Percentiles rank a stretch among this genome's conserved stretches.
These are phyloP conservation scores for Strigamia maritima DNA, from an alignment of 2,888 invertebrate species.

Conservation along the genomic window DNA sequence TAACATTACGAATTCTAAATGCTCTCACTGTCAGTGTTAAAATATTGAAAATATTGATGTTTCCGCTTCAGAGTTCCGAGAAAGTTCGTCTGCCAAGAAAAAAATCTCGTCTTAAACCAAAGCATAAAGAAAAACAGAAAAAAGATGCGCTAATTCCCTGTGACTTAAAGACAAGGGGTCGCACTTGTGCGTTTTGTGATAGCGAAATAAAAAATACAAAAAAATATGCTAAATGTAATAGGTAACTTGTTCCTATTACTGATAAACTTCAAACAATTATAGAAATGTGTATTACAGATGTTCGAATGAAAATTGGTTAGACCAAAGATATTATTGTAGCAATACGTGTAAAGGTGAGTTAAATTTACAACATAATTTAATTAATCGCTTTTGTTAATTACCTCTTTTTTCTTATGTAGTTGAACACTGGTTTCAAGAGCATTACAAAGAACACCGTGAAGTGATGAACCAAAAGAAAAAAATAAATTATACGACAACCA, in stretches of 20 bases:
- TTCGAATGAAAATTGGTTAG: background rate
- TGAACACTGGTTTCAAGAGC: constrained; percentile 10
- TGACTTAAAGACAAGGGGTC: background rate
- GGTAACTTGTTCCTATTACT: background rate
- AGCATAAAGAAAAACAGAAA: background rate
- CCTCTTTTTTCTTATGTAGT: background rate
- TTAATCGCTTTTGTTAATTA: background rate
- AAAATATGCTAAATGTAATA: background rate
- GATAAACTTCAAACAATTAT: background rate
- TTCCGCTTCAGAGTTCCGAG: background rate
- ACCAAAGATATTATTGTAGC: background rate
- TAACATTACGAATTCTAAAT: too few species aligned
- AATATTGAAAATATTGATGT: background rate
- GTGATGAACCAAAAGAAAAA: background rate
- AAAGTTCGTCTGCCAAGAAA: background rate
- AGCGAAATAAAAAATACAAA: background rate
- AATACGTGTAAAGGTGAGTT: background rate
- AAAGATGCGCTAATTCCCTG: background rate
- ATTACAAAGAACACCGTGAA: background rate
- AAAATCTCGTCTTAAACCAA: background rate
- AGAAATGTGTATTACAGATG: background rate
- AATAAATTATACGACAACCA: background rate
- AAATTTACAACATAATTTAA: too few species aligned
- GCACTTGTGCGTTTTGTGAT: background rate
- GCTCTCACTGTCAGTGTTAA: too few species aligned